These are phyloP conservation scores for Asobara japonica DNA, from an alignment of 1,140 invertebrate genomes.

Conservation along the genomic window DNA sequence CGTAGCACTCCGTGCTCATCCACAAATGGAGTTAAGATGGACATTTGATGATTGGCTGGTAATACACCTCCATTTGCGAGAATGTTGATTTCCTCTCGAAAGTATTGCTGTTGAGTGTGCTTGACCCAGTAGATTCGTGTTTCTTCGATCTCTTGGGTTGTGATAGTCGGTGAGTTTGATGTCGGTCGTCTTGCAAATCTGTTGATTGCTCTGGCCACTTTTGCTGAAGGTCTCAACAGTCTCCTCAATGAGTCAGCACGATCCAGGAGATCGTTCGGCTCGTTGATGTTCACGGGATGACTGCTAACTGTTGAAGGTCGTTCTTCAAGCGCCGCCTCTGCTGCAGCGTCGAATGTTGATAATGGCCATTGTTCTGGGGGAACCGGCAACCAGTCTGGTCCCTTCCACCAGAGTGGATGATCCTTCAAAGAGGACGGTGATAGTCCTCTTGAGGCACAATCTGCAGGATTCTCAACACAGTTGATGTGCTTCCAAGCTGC, in stretches of 20 bases:
- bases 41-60: background rate
- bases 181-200: background rate
- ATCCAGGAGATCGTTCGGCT: background rate
- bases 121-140: background rate
- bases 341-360: background rate
- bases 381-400: conserved; percentile 45
- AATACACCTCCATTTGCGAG: background rate
- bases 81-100: background rate
- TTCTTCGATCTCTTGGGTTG: no score
- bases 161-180: no score
- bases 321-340: background rate
- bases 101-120: background rate
- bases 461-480: conserved; percentile 51
- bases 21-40: background rate
- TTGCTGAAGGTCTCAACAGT: conserved; percentile 13
- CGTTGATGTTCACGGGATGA: background rate
- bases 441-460: conserved; percentile 50
- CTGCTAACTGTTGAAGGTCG: background rate
- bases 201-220: background rate
- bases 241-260: background rate
- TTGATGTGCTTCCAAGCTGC: conserved; percentile 43
- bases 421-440: conserved; percentile 34
- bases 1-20: background rate
- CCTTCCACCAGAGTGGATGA: conserved; percentile 53
- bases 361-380: conserved; percentile 17